Evolutionary conservation across 2,113 vertebrate genomes (phyloP).

Genomic region (Prinia subflava): DNA sequence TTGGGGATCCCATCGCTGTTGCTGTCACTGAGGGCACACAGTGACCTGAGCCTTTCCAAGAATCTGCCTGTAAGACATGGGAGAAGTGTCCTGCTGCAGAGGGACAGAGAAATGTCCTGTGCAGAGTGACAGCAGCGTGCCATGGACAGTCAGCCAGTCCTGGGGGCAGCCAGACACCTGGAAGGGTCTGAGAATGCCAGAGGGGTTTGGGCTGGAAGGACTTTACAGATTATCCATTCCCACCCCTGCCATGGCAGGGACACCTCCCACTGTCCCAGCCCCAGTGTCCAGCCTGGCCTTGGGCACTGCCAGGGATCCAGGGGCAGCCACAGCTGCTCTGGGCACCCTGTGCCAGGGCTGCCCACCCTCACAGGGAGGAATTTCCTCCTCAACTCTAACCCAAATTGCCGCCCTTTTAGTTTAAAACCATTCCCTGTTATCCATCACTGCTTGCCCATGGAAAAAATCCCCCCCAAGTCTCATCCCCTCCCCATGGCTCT

Average conservation of each 20-base stretch:
- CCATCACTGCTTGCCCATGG: background rate
- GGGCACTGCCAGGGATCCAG: background rate
- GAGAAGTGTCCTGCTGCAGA: no score
- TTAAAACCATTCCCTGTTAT: background rate
- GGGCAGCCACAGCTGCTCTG: background rate
- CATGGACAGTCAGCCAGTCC: fast-evolving
- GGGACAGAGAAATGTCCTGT: no score
- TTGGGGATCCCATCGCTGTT: background rate
- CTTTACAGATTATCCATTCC: background rate
- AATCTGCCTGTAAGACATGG: fast-evolving
- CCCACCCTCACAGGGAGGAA: background rate
- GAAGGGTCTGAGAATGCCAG: background rate
- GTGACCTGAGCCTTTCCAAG: background rate
- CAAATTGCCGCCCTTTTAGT: background rate
- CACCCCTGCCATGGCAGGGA: background rate
- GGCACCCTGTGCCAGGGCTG: background rate
- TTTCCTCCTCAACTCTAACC: background rate
- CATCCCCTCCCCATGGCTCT: background rate
- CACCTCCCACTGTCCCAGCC: background rate
- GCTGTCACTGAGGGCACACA: background rate
- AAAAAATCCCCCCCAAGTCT: fast-evolving
- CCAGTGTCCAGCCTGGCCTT: fast-evolving
- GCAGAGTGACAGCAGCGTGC: no score
- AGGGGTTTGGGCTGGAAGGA: background rate
- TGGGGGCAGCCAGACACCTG: background rate